Evolutionary conservation across 1,140 invertebrate species (phyloP), one percentile per base, ranked within the genome.

Genomic region (Lanistes nyassanus): DNA sequence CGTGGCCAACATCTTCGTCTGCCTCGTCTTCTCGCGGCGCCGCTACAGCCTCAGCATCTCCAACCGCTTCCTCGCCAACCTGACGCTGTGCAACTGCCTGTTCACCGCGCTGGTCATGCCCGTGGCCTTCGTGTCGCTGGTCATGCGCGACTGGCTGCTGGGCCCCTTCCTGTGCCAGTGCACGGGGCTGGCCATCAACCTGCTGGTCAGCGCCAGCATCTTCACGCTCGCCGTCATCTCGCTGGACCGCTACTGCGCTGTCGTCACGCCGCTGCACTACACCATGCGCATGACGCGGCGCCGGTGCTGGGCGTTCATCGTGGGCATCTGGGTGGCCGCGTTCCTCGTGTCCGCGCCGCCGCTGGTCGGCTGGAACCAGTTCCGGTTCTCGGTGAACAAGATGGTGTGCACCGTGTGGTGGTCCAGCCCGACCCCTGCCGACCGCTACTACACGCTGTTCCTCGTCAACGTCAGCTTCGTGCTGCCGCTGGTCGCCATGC

Each of bases 191-290:
- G 81, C 90, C 6, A 89, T 91, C 66, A 91, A 90, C 51, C 82
- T 91, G 1, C 90, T 91, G 60, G 90, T 91, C 21, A 89, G 90
- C 1, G 91, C 91, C 26, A 92, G 91, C 23, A 91, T 93, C 3
- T 90, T 95, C 31, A 93, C 94, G 0, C 92, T 96, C 9, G 91
- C 95, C 13, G 91, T 96, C 16, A 95, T 97, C 53, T 94, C 94
- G 1, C 89, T 95, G 3, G 95, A 97, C 84, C 94, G 96, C 91
- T 97, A 75, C 92, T 95, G 81, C 93, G 94, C 81, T 94, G 95
- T 95, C 73, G 83, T 81, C 66, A 83, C 88, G 56, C 84, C 81
- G 76, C 81, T 80, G 79, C 85, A 85, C 87, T 89, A 84, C 86
- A 80, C 76, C 79, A 93, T 93, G 55, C 92, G 93, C 56, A 92